Conservation (phyloP, 2,113 vertebrate species). For the Lontra canadensis region DNA sequence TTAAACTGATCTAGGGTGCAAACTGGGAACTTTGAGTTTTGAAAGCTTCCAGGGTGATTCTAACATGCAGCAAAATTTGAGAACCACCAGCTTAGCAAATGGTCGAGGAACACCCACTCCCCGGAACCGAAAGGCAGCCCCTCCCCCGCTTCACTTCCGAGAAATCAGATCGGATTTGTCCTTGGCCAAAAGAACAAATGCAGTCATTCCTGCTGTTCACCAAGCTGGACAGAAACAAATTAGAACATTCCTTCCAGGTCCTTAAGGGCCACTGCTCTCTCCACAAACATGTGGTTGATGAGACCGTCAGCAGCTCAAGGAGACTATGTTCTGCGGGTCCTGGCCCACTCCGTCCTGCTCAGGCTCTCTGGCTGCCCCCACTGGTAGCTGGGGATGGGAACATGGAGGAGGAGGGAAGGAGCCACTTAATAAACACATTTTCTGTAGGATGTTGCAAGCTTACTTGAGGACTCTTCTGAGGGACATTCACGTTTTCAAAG, state of each 20-base stretch:
- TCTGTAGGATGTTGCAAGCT: background rate
- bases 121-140: background rate
- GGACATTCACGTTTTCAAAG: background rate
- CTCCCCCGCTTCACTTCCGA: background rate
- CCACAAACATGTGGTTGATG: background rate
- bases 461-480: background rate
- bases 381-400: background rate
- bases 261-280: background rate
- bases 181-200: conserved; percentile 15
- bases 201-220: background rate
- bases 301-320: background rate
- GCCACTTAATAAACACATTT: background rate
- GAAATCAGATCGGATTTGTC: conserved; percentile 10
- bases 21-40: background rate
- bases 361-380: background rate
- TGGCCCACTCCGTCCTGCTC: background rate
- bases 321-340: background rate
- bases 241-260: background rate
- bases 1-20: background rate
- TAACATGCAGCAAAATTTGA: background rate
- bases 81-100: conserved; percentile 14
- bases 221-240: conserved; percentile 3
- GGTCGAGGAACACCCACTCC: background rate
- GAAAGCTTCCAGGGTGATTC: background rate
- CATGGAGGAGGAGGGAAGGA: background rate